A percentile compares a stretch with the other conserved stretches of the same genome.
phyloP scores from a whole-genome alignment of 2,888 invertebrate species.

The Agonum fuliginosum region DNA sequence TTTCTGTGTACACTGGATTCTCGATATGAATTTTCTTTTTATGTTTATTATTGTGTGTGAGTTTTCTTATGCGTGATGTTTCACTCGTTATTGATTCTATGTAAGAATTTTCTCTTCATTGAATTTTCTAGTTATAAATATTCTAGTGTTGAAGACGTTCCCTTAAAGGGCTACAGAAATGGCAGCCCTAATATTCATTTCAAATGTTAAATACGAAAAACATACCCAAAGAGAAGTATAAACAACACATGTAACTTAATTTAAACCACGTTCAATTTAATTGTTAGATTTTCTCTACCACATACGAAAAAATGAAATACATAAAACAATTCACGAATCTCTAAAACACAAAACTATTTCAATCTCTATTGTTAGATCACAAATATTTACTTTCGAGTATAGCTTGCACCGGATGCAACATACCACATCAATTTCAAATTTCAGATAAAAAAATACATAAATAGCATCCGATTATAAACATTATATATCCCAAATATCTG shows the following conservation, averaged over 20 bases:
- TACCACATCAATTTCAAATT: background rate
- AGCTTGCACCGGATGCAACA: background rate
- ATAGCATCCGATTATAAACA: background rate
- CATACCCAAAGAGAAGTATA: background rate
- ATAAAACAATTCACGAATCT: conserved; percentile 1
- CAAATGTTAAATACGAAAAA: conserved; percentile 1
- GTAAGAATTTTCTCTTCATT: too few relatives aligned
- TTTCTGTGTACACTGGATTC: too few relatives aligned
- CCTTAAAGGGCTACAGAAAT: background rate
- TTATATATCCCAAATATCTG: conserved; percentile 32
- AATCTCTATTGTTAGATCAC: conserved; percentile 6
- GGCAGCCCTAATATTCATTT: conserved; percentile 8
- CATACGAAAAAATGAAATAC: conserved; percentile 9
- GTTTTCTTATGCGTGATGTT: too few relatives aligned
- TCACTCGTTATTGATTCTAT: too few relatives aligned
- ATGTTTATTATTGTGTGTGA: too few relatives aligned
- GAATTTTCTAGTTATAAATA: too few relatives aligned
- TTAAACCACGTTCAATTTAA: conserved; percentile 6
- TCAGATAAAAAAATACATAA: background rate
- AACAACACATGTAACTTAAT: background rate
- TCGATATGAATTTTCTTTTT: too few relatives aligned
- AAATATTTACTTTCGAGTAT: conserved; percentile 8
- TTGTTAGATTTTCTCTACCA: conserved; percentile 19
- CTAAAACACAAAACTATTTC: conserved; percentile 15
- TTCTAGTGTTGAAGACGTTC: too few relatives aligned